Evolutionary conservation across 2,888 invertebrate genomes (phyloP).

Genomic region (Macrostomum cliftonense): DNA sequence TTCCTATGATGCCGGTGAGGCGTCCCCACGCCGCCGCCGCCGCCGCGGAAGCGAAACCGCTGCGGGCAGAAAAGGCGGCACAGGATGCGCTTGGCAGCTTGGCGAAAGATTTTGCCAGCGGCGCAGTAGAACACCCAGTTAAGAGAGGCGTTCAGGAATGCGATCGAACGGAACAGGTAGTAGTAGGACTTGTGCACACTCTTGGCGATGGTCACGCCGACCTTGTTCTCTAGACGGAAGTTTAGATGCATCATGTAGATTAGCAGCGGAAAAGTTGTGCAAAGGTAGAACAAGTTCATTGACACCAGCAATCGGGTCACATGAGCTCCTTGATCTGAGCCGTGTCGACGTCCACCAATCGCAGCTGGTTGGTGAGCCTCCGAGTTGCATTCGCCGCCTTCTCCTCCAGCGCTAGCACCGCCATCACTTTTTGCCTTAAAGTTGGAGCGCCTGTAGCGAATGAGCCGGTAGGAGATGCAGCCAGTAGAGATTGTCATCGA

Average conservation of each 20-base stretch:
- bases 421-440: too few species aligned
- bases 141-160: conserved; percentile 7
- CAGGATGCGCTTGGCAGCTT: conserved; percentile 3
- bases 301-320: conserved; percentile 6
- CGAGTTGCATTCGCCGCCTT: background rate
- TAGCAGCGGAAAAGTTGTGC: conserved; percentile 10
- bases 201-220: conserved; percentile 3
- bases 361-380: too few species aligned
- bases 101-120: conserved; percentile 7
- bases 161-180: conserved; percentile 9
- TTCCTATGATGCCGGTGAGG: too few species aligned
- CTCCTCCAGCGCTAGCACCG: too few species aligned
- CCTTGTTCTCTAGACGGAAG: conserved; percentile 5
- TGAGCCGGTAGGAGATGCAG: conserved; percentile 3
- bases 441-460: conserved; percentile 1
- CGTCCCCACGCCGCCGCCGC: too few species aligned
- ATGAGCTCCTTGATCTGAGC: conserved; percentile 9
- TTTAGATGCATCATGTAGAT: conserved; percentile 11
- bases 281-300: conserved; percentile 10
- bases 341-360: conserved; percentile 2
- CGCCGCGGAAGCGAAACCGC: too few species aligned
- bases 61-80: too few species aligned
- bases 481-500: conserved; percentile 8
- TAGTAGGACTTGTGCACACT: conserved; percentile 11
- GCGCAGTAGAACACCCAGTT: conserved; percentile 12